Conservation (phyloP, 2,888 invertebrate genomes). For the Tenthredo notha region DNA sequence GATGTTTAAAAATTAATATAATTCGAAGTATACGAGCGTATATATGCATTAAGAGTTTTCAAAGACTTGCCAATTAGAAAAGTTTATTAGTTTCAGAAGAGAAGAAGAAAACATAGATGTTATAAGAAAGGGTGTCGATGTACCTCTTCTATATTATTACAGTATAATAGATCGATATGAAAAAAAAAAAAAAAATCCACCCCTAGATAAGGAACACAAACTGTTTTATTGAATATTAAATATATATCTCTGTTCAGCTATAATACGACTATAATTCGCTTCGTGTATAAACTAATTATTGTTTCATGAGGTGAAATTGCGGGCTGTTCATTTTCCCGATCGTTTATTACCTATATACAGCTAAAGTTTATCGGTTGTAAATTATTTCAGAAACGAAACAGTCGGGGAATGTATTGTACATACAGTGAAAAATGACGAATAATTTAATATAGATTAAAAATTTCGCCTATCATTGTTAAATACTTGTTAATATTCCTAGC, state of each 20-base stretch:
- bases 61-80: background rate
- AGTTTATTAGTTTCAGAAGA: background rate
- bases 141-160: background rate
- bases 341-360: conserved; percentile 2
- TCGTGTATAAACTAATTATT: background rate
- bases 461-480: too few species aligned
- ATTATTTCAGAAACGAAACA: background rate
- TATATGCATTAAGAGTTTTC: background rate
- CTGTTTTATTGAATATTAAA: background rate
- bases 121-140: background rate
- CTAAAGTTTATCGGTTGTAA: background rate
- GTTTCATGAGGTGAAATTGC: background rate
- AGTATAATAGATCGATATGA: conserved; percentile 3
- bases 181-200: too few species aligned
- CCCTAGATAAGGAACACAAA: background rate
- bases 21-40: background rate
- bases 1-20: background rate
- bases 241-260: background rate
- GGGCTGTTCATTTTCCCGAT: background rate
- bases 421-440: too few species aligned
- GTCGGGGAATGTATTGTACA: too few species aligned
- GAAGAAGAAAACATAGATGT: background rate
- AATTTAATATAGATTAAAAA: background rate
- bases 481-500: too few species aligned
- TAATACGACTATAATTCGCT: background rate